Evolutionary conservation across 2,113 vertebrate species (phyloP), one percentile per base, ranked within the genome.

Genomic region (Hydrochoerus hydrochaeris): DNA sequence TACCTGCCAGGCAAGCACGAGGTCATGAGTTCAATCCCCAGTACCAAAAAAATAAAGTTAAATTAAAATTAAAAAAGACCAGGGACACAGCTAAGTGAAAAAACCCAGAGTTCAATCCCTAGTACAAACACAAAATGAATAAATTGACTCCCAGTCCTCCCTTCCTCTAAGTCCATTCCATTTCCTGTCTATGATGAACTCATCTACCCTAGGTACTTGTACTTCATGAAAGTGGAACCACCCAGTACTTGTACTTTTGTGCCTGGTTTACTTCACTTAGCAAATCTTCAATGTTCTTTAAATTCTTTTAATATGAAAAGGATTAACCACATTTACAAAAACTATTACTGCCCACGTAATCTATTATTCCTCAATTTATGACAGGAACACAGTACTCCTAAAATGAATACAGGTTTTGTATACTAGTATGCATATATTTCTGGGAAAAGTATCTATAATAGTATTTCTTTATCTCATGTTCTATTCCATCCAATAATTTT

Each of bases 401-500:
- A 58, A 84, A 84, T 46, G 58, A 69, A 94, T 44, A 52, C 3
- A 86, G 67, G 32, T 83, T 80, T 85, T 65, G 80, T 30, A 73
- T 1, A 87, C 24, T 54, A 75, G 20, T 52, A 78, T 22, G 12
- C 35, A 82, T 41, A 52, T 17, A n/a, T 83, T 85, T 90, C 65
- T 49, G 32, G 32, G 52, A 96, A 86, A 57, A 12, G 26, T n/a
- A 19, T 4, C 58, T 35, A 3, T 54, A 75, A 13, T 82, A n/a
- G 8, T 88, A 84, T 46, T 93, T 93, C 19, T 81, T 89, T 81
- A 95, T 38, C 54, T 41, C 26, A 71, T 86, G 91, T 78, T 38
- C 28, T 78, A 95, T 54, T 91, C 80, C 75, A 54, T 41, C 49
- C 44, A 94, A 57, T 9, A 90, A 73, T 87, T 83, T 65, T 95